phyloP scores from a whole-genome alignment of 2,888 invertebrate species.

The Trichogramma evanescens region DNA sequence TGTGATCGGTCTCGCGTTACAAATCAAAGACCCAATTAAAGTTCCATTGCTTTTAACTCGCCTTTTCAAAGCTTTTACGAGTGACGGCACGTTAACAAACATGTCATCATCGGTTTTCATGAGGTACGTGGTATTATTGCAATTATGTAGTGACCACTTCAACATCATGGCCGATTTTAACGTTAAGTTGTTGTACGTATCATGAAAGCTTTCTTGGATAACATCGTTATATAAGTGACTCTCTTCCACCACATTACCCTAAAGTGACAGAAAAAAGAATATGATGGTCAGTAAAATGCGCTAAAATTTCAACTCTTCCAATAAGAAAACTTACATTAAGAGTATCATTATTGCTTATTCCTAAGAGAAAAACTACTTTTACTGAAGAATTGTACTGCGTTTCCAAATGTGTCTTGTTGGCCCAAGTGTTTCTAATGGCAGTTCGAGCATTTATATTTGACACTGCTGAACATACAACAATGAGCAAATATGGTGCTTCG shows the following conservation, averaged over 20 bases:
- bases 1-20: slow-evolving; percentile 67
- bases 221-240: slow-evolving; percentile 65
- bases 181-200: slow-evolving; percentile 81
- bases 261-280: slow-evolving; percentile 25
- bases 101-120: slow-evolving; percentile 85
- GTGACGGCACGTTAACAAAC: slow-evolving; percentile 70
- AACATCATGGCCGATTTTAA: slow-evolving; percentile 78
- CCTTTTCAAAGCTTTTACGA: slow-evolving; percentile 48
- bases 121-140: slow-evolving; percentile 59
- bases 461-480: slow-evolving; percentile 71
- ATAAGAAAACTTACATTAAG: slow-evolving; percentile 43
- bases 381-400: slow-evolving; percentile 42
- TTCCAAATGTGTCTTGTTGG: slow-evolving; percentile 48
- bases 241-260: slow-evolving; percentile 62
- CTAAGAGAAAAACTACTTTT: slow-evolving; percentile 55
- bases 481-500: slow-evolving; percentile 55
- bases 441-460: slow-evolving; percentile 59
- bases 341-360: slow-evolving; percentile 54
- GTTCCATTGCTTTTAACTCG: slow-evolving; percentile 46
- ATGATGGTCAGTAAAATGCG: background rate
- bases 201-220: slow-evolving; percentile 75
- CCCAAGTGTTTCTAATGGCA: slow-evolving; percentile 70
- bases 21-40: slow-evolving; percentile 71
- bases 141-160: slow-evolving; percentile 70
- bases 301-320: background rate